These are phyloP conservation scores for Psammodynastes pulverulentus DNA, from an alignment of 2,113 vertebrate genomes.

Conservation along the genomic window DNA sequence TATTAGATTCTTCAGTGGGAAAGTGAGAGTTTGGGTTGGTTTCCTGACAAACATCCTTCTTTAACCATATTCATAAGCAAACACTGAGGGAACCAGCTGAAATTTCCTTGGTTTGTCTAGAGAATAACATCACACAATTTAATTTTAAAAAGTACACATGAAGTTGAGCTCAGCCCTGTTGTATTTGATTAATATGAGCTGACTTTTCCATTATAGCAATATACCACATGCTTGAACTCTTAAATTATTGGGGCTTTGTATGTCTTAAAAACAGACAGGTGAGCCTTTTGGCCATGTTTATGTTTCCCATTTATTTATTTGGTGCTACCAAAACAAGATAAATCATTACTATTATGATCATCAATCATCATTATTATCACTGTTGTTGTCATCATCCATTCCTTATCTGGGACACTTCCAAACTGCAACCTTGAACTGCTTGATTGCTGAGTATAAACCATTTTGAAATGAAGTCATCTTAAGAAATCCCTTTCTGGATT, in stretches of 20 bases:
- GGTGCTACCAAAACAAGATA: not conserved
- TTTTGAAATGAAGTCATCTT: not conserved
- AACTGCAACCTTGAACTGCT: not conserved
- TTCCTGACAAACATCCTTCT: not conserved
- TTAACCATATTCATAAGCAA: not conserved
- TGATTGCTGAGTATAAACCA: not conserved
- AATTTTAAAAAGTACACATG: not conserved
- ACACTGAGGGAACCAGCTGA: not conserved
- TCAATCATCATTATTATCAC: not conserved
- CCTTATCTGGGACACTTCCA: not conserved
- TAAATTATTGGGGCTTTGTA: not conserved
- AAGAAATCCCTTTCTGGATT: not conserved
- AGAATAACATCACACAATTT: not conserved
- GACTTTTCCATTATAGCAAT: not conserved
- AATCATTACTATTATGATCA: not conserved
- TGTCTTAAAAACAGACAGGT: not conserved
- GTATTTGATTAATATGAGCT: not conserved
- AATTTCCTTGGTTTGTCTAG: not conserved
- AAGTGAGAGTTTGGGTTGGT: not conserved
- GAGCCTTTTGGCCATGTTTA: not conserved
- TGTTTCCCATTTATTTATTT: not conserved
- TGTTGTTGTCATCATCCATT: not conserved
- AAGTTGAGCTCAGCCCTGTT: not conserved
- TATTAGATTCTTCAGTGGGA: not conserved
- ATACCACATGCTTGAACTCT: not conserved